These are phyloP conservation scores for Cebidichthys violaceus DNA, from an alignment of 2,113 vertebrate genomes.

Conservation along the genomic window DNA sequence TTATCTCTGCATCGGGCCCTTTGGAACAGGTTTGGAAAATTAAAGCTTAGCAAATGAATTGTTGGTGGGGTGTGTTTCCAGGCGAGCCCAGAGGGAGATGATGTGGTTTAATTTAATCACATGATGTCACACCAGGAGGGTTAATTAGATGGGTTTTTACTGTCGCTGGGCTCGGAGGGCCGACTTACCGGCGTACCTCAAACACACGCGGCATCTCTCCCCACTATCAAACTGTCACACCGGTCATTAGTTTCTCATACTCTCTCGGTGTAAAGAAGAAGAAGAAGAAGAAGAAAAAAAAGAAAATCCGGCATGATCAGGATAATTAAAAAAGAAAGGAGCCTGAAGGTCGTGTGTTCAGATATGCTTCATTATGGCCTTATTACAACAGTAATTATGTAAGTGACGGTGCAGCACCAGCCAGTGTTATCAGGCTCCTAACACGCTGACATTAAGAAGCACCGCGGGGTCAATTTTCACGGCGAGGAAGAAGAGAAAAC, in stretches of 20 bases:
- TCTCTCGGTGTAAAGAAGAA: slow-evolving; percentile 37
- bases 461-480: slow-evolving; percentile 52
- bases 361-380: slow-evolving; percentile 63
- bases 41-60: slow-evolving; percentile 95
- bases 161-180: slow-evolving; percentile 82
- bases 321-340: slow-evolving; percentile 60
- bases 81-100: slow-evolving; percentile 90
- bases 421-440: slow-evolving; percentile 49
- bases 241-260: slow-evolving; percentile 73
- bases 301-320: slow-evolving; percentile 35
- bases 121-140: slow-evolving; percentile 92
- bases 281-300: slow-evolving; percentile 18
- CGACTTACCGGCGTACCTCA: slow-evolving; percentile 83
- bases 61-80: slow-evolving; percentile 89
- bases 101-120: slow-evolving; percentile 94
- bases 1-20: slow-evolving; percentile 94
- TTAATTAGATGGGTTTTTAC: slow-evolving; percentile 95
- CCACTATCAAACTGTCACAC: slow-evolving; percentile 84
- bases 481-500: neutral
- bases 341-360: slow-evolving; percentile 62
- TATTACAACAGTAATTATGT: slow-evolving; percentile 70
- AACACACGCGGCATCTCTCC: slow-evolving; percentile 28
- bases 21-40: slow-evolving; percentile 94
- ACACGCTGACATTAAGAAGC: slow-evolving; percentile 59
- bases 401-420: slow-evolving; percentile 62